Percentiles rank a stretch among this genome's conserved stretches.
Evolutionary conservation across 2,797 vertebrate genomes (phyloP).

Genomic region (Acanthurus leucopareius): DNA sequence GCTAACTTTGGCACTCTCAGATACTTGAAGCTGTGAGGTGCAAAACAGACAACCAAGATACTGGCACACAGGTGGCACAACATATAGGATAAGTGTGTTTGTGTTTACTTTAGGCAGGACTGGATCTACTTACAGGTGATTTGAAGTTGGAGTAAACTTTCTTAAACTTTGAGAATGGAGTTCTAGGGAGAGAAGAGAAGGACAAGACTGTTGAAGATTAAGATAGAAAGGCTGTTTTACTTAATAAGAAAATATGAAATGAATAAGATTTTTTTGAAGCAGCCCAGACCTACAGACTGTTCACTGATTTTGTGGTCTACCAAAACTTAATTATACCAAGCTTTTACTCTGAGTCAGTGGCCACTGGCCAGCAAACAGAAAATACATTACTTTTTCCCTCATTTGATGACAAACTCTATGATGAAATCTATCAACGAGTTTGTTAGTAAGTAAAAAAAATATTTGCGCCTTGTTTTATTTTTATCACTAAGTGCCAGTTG

Average conservation of each 20-base stretch:
- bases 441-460: too few species aligned
- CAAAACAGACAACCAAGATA: slow-evolving; percentile 20
- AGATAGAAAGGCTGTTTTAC: not conserved
- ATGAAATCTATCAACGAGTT: too few species aligned
- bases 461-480: too few species aligned
- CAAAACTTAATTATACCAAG: too few species aligned
- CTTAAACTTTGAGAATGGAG: slow-evolving; percentile 71
- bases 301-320: too few species aligned
- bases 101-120: not conserved
- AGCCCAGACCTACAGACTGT: not conserved
- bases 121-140: slow-evolving; percentile 74
- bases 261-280: not conserved
- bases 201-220: not conserved
- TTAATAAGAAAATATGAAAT: not conserved
- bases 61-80: not conserved
- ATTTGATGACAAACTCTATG: too few species aligned
- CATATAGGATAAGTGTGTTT: not conserved
- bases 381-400: too few species aligned
- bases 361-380: too few species aligned
- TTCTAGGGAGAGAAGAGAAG: slow-evolving; percentile 48
- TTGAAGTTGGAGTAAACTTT: slow-evolving; percentile 77
- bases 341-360: too few species aligned
- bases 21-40: slow-evolving; percentile 69
- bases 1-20: slow-evolving; percentile 57
- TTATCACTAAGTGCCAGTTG: too few species aligned